A percentile compares a stretch with the other conserved stretches of the same genome.
Evolutionary conservation across 2,113 vertebrate species (phyloP).

Genomic region (Lamprologus ornatipinnis): DNA sequence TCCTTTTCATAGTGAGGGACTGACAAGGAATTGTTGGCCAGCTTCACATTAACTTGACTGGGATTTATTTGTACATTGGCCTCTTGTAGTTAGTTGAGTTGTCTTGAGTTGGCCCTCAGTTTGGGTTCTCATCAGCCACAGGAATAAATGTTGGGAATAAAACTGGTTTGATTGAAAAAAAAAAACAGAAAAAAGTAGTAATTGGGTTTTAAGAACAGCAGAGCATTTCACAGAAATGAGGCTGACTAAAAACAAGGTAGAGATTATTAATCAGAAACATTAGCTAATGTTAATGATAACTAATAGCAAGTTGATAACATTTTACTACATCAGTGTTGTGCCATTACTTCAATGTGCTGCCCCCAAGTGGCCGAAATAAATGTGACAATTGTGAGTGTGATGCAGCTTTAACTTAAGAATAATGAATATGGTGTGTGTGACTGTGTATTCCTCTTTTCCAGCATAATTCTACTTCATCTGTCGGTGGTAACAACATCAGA

Average conservation of each 20-base stretch:
- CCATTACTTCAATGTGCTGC: not conserved
- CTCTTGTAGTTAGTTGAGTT: not conserved
- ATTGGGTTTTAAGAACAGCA: not conserved
- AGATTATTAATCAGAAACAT: not conserved
- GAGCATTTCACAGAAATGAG: not conserved
- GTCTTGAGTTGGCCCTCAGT: not conserved
- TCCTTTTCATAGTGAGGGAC: not conserved
- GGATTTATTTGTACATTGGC: not conserved
- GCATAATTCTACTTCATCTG: not conserved
- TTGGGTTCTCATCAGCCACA: not conserved
- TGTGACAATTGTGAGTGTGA: not conserved
- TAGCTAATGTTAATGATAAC: not conserved
- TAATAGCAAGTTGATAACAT: not conserved
- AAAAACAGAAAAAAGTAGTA: rapidly evolving
- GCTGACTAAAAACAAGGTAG: not conserved
- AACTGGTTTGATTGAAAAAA: not conserved
- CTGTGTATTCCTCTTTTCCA: not conserved
- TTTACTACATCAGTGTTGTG: not conserved
- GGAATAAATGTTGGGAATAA: not conserved
- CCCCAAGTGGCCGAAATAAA: not conserved
- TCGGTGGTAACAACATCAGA: not conserved
- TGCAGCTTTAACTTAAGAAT: not conserved
- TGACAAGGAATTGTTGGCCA: not conserved
- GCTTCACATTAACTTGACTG: not conserved
- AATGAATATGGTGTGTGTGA: not conserved